Conservation (phyloP, 2,888 invertebrate species). For the Uloborus plumipes region DNA sequence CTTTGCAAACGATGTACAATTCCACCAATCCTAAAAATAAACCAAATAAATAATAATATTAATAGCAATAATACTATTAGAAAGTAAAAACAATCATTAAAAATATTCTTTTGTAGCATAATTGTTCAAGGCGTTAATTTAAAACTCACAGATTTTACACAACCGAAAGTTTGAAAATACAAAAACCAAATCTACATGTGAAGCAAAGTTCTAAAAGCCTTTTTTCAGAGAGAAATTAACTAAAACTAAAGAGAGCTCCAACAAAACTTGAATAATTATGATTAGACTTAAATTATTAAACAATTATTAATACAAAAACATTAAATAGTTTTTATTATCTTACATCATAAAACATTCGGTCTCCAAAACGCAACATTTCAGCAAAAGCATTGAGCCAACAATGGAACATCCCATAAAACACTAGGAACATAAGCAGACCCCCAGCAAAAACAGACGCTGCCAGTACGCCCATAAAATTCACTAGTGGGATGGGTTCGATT, state of each 20-base stretch:
- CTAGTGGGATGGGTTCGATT: conserved; percentile 70
- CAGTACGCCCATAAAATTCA: conserved; percentile 74
- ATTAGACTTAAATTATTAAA: background rate
- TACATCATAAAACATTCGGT: conserved; percentile 85
- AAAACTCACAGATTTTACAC: too few species aligned
- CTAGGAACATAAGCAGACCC: conserved; percentile 79
- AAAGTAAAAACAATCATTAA: background rate
- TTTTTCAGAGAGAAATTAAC: background rate
- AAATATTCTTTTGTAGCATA: background rate
- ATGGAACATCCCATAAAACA: conserved; percentile 90
- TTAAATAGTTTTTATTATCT: conserved; percentile 28
- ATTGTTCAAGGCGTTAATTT: too few species aligned
- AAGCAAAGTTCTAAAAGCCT: background rate
- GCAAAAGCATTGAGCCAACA: conserved; percentile 92
- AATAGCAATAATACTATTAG: background rate
- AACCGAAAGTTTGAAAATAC: background rate
- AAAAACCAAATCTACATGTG: background rate
- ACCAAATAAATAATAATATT: conserved; percentile 12
- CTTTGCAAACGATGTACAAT: conserved; percentile 82
- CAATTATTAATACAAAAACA: background rate
- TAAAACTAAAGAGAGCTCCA: background rate
- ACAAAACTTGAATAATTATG: too few species aligned
- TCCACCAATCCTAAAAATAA: conserved; percentile 96
- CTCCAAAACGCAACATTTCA: conserved; percentile 88
- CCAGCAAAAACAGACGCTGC: conserved; percentile 84